Evolutionary conservation across 2,113 vertebrate genomes (phyloP).

Genomic region (Colistium nudipinnis): DNA sequence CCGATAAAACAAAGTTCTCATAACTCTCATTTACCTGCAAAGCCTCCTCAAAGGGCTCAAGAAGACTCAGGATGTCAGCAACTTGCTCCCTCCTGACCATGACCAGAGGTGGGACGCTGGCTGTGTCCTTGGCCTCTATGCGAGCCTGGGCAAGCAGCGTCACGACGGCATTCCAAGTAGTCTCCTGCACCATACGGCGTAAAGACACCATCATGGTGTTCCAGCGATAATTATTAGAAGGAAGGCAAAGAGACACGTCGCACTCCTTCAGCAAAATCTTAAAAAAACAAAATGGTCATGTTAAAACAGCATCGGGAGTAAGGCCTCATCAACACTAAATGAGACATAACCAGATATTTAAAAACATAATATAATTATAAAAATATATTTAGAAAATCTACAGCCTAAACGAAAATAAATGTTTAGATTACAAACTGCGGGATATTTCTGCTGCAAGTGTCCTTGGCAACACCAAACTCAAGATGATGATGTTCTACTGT

Average conservation of each 20-base stretch:
- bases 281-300: background rate
- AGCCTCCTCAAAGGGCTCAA: conserved; percentile 79
- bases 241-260: conserved; percentile 69
- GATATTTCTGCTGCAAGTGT: too few species aligned
- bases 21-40: conserved; percentile 65
- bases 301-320: background rate
- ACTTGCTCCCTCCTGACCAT: conserved; percentile 78
- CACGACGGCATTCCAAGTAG: conserved; percentile 71
- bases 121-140: conserved; percentile 67
- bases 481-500: too few species aligned
- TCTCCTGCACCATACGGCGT: conserved; percentile 73
- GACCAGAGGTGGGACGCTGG: conserved; percentile 73
- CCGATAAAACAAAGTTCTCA: too few species aligned
- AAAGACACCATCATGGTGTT: conserved; percentile 77
- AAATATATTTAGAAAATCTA: too few species aligned
- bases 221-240: conserved; percentile 73
- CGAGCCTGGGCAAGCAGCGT: conserved; percentile 76
- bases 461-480: too few species aligned
- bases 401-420: too few species aligned
- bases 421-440: too few species aligned
- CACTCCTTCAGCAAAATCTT: conserved; percentile 75
- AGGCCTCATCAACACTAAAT: background rate
- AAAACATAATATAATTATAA: too few species aligned
- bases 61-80: conserved; percentile 75
- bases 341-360: too few species aligned